A percentile compares a stretch with the other conserved stretches of the same genome.
These are phyloP conservation scores for Meteorus sp. DNA, from an alignment of 1,140 invertebrate species.

Conservation along the genomic window DNA sequence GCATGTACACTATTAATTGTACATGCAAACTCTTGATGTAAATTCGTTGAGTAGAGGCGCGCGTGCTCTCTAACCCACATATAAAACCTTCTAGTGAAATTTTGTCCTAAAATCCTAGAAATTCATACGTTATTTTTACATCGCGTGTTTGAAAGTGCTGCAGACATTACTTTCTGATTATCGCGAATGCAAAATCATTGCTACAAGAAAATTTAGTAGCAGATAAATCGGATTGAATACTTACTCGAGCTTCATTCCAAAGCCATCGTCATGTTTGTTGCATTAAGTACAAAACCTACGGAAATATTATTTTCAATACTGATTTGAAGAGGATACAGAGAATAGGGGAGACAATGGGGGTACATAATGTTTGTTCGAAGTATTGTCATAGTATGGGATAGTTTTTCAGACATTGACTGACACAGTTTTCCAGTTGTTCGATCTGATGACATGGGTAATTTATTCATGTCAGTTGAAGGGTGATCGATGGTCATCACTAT, in stretches of 20 bases:
- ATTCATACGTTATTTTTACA: neutral
- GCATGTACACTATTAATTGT: neutral
- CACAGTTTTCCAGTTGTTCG: neutral
- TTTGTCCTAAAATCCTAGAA: constrained; percentile 18
- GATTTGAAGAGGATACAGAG: no score
- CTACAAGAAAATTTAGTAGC: neutral
- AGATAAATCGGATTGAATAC: neutral
- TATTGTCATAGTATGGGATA: neutral
- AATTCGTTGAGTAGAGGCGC: neutral
- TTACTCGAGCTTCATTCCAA: no score
- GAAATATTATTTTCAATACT: no score
- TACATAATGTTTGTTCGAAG: no score
- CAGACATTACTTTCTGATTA: neutral
- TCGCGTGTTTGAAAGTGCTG: neutral
- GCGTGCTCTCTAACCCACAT: constrained; percentile 20
- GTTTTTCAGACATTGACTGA: neutral
- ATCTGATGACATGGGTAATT: neutral
- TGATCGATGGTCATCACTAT: neutral
- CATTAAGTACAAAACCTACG: no score
- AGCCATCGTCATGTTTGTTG: no score
- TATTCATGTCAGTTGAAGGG: neutral
- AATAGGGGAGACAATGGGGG: no score
- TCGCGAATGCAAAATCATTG: neutral
- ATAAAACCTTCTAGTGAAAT: neutral
- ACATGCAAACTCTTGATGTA: neutral